phyloP scores from a whole-genome alignment of 1,140 invertebrate genomes.

The Brachionus calyciflorus region DNA sequence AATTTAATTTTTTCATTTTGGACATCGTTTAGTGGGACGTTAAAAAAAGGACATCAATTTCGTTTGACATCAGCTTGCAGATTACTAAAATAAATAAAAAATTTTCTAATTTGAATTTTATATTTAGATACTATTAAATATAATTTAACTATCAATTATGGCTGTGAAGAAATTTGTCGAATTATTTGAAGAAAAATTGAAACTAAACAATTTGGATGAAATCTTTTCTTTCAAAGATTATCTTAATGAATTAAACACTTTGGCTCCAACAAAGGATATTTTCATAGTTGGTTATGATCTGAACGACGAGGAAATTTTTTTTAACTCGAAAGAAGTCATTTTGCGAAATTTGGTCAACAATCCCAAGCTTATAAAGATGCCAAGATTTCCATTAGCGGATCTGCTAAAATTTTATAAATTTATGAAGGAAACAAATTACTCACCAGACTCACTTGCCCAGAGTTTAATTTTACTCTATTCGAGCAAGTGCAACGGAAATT shows the following conservation, averaged over 20 bases:
- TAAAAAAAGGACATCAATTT: no score
- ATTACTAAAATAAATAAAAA: no score
- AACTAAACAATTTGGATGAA: not conserved
- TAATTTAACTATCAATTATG: no score
- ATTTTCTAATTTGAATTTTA: no score
- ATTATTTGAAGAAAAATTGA: constrained; percentile 14
- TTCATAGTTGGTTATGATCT: not conserved
- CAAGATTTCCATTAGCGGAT: not conserved
- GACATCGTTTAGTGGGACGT: no score
- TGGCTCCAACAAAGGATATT: not conserved
- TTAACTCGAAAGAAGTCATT: not conserved
- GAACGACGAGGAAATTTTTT: not conserved
- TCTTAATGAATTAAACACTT: not conserved
- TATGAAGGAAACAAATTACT: not conserved
- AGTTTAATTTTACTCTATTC: constrained; percentile 31
- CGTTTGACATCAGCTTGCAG: no score
- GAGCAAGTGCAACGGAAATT: constrained; percentile 15
- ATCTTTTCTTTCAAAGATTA: not conserved
- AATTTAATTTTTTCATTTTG: no score
- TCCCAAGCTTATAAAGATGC: not conserved
- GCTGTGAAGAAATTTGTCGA: not conserved
- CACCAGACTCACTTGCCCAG: not conserved
- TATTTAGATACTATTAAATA: no score
- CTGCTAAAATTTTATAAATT: not conserved
- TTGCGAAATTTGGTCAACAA: not conserved